A percentile compares a stretch with the other conserved stretches of the same genome.
Evolutionary conservation across 2,888 invertebrate species (phyloP).

Genomic region (Lasioglossum figueresi): DNA sequence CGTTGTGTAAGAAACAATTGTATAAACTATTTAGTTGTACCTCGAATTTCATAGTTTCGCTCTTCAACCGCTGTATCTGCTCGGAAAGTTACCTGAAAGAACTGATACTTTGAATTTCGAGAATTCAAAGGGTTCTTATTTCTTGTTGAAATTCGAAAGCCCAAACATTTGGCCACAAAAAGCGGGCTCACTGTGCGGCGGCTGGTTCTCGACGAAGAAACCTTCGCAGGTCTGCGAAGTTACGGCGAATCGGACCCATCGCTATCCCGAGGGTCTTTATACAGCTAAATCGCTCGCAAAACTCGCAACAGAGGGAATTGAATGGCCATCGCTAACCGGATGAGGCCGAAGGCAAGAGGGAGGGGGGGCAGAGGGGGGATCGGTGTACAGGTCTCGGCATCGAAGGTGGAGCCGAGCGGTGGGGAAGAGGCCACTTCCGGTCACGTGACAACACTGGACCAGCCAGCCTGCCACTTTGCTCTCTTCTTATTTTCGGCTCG

Average conservation of each 20-base stretch:
- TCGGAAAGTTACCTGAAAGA: too few species aligned
- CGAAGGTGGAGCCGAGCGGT: constrained; percentile 60
- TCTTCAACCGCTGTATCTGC: too few species aligned
- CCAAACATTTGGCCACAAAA: too few species aligned
- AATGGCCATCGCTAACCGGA: constrained; percentile 49
- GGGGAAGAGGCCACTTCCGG: constrained; percentile 81
- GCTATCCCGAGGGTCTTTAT: neutral
- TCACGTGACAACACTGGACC: constrained; percentile 82
- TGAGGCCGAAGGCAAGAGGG: constrained; percentile 36
- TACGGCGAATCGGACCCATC: neutral
- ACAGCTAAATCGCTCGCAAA: constrained; percentile 43
- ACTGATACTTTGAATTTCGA: too few species aligned
- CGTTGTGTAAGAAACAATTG: too few species aligned
- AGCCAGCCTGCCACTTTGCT: constrained; percentile 82
- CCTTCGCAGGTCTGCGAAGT: too few species aligned
- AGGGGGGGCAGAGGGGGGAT: neutral
- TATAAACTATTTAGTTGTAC: too few species aligned
- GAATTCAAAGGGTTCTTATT: too few species aligned
- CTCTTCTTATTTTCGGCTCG: constrained; percentile 83
- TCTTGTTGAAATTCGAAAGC: too few species aligned
- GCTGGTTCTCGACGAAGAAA: neutral
- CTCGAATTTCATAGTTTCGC: too few species aligned
- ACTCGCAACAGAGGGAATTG: constrained; percentile 44
- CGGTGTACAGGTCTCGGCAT: constrained; percentile 56
- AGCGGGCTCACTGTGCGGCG: too few species aligned